Percentiles rank a stretch among this genome's conserved stretches.
phyloP scores from a whole-genome alignment of 1,140 invertebrate genomes.

The Microplitis demolitor region DNA sequence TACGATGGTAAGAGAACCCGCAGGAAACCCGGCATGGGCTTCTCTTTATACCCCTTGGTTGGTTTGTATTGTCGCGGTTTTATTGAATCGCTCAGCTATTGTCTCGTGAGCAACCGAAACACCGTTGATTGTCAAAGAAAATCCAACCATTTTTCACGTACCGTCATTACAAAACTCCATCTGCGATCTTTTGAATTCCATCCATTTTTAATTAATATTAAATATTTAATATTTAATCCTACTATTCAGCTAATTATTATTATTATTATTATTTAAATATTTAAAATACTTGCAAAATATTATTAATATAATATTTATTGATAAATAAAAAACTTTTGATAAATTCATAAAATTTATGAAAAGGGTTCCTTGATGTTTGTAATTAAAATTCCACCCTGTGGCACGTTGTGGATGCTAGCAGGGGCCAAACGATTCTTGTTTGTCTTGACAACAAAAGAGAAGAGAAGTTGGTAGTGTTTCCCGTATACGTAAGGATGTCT shows the following conservation, averaged over 20 bases:
- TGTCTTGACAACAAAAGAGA: constrained; percentile 58
- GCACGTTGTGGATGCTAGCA: constrained; percentile 9
- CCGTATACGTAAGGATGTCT: constrained; percentile 36
- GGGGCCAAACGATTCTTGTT: constrained; percentile 58
- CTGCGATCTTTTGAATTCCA: neutral
- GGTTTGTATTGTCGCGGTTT: constrained; percentile 56
- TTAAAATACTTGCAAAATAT: too few species aligned
- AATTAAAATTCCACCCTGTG: constrained; percentile 57
- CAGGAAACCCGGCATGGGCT: neutral
- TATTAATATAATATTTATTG: too few species aligned
- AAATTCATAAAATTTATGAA: constrained; percentile 34
- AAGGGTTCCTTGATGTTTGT: constrained; percentile 51
- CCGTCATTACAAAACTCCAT: neutral
- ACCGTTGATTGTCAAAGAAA: constrained; percentile 26
- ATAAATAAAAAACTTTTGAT: neutral
- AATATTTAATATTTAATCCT: too few species aligned
- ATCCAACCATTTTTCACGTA: constrained; percentile 25
- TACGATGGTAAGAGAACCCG: too few species aligned
- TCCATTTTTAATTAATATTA: too few species aligned
- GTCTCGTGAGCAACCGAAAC: constrained; percentile 37
- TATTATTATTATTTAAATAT: too few species aligned
- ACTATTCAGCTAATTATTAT: too few species aligned
- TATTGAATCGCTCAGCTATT: constrained; percentile 58
- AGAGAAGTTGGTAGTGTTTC: constrained; percentile 23
- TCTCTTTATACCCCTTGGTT: constrained; percentile 45